Evolutionary conservation across 2,888 invertebrate species (phyloP).

Genomic region (Campoletis raptor): DNA sequence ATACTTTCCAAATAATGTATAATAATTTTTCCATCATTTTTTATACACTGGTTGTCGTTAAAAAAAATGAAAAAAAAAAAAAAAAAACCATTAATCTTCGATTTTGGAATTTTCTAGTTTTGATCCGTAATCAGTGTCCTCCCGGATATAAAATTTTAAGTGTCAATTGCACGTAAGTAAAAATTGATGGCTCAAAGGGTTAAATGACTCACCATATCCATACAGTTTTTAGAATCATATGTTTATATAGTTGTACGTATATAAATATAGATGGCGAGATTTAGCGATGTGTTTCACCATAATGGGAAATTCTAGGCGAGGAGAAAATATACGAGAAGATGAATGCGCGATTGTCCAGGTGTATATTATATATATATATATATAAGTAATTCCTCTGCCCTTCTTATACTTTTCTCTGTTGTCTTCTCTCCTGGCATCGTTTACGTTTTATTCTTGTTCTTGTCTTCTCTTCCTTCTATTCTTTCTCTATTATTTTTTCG

Average conservation of each 20-base stretch:
- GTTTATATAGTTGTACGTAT: not conserved
- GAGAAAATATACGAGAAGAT: conserved; percentile 67
- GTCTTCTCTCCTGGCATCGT: conserved; percentile 13
- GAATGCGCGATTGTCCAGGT: conserved; percentile 75
- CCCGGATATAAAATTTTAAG: not conserved
- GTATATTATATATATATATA: too few species aligned
- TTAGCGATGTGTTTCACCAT: conserved; percentile 60
- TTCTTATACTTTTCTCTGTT: conserved; percentile 1
- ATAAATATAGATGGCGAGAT: conserved; percentile 26
- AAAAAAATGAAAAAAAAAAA: too few species aligned
- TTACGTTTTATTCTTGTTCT: not conserved
- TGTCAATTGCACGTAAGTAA: not conserved
- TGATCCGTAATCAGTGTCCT: not conserved
- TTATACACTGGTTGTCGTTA: too few species aligned
- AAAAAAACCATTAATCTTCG: too few species aligned
- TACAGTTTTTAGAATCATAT: not conserved
- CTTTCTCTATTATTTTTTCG: conserved; percentile 8
- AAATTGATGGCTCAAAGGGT: not conserved
- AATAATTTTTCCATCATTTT: too few species aligned
- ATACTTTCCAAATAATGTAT: too few species aligned
- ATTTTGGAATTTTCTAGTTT: not conserved
- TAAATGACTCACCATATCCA: not conserved
- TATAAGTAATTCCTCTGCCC: conserved; percentile 56
- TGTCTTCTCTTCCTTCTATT: not conserved
- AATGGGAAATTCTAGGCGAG: conserved; percentile 65